These are phyloP conservation scores for Calliphora vicina DNA, from an alignment of 1,140 invertebrate genomes.

Conservation along the genomic window DNA sequence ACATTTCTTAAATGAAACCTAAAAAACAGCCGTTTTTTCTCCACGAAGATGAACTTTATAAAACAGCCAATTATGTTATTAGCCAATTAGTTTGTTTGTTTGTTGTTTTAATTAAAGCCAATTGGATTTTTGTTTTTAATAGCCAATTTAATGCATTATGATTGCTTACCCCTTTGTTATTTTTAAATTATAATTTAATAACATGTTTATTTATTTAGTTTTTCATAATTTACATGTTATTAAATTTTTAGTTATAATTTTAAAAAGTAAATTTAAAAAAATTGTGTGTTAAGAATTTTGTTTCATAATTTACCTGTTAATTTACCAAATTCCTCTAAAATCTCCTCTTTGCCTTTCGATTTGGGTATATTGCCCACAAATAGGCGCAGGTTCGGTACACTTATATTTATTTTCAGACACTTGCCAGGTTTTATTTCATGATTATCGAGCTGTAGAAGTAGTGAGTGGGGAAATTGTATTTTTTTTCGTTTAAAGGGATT, in stretches of 20 bases:
- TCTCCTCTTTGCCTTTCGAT: conserved; percentile 99
- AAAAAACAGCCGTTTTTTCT: not conserved
- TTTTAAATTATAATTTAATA: not conserved
- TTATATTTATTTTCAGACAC: conserved; percentile 99
- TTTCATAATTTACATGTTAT: not conserved
- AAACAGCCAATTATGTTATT: conserved; percentile 6
- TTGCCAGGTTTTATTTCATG: conserved; percentile 99
- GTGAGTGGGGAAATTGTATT: conserved; percentile 65
- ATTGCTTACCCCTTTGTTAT: conserved; percentile 13
- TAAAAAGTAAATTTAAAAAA: not conserved
- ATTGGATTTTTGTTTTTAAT: conserved; percentile 61
- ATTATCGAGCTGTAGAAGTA: conserved; percentile 94
- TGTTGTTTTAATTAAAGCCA: conserved; percentile 42
- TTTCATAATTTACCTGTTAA: conserved; percentile 88
- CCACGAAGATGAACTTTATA: not conserved
- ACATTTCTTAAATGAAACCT: not conserved
- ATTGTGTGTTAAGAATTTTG: conserved; percentile 33
- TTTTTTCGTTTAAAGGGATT: conserved; percentile 25
- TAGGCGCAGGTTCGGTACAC: conserved; percentile 99
- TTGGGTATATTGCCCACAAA: conserved; percentile 99
- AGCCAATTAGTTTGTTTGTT: conserved; percentile 32
- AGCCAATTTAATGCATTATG: conserved; percentile 48
- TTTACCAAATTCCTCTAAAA: conserved; percentile 99
- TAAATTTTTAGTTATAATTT: conserved; percentile 11
- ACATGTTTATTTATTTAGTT: not conserved